Percentiles rank a stretch among this genome's conserved stretches.
These are phyloP conservation scores for Macaria liturata DNA, from an alignment of 2,888 invertebrate genomes.

Conservation along the genomic window DNA sequence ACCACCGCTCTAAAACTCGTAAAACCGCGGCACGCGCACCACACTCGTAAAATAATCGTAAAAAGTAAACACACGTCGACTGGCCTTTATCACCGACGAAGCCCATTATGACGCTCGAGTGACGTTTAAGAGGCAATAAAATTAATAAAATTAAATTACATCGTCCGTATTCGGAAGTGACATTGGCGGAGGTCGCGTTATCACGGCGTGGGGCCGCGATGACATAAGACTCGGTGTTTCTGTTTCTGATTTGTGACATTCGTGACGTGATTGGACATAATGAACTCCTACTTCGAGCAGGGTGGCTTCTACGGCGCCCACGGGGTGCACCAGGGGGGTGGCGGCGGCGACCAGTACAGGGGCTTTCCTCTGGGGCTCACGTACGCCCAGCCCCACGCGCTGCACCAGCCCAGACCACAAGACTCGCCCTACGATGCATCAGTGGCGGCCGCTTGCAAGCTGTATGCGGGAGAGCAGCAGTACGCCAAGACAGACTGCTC, in stretches of 20 bases:
- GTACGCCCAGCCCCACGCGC: slow-evolving; percentile 91
- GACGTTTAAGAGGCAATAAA: slow-evolving; percentile 82
- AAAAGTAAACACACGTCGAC: slow-evolving; percentile 82
- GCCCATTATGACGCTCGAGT: slow-evolving; percentile 82
- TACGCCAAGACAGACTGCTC: slow-evolving; percentile 90
- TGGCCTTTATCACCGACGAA: slow-evolving; percentile 79
- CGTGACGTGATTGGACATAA: slow-evolving; percentile 80
- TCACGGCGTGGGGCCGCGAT: slow-evolving; percentile 76
- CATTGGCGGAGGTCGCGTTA: slow-evolving; percentile 79
- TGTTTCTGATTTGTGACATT: slow-evolving; percentile 67
- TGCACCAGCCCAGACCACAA: slow-evolving; percentile 91
- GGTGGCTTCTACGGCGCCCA: slow-evolving; percentile 97
- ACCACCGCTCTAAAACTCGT: slow-evolving; percentile 78
- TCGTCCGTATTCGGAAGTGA: slow-evolving; percentile 72
- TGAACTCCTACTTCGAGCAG: slow-evolving; percentile 99
- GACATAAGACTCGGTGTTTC: slow-evolving; percentile 62
- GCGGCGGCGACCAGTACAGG: slow-evolving; percentile 91
- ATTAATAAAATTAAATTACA: slow-evolving; percentile 79
- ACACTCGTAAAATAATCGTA: slow-evolving; percentile 82
- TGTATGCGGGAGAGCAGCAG: slow-evolving; percentile 89
- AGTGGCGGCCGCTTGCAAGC: slow-evolving; percentile 93
- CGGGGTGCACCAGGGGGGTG: slow-evolving; percentile 90
- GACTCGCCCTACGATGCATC: slow-evolving; percentile 96
- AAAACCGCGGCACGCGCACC: slow-evolving; percentile 79
- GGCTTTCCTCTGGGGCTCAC: slow-evolving; percentile 94